Evolutionary conservation across 2,888 invertebrate genomes (phyloP), one percentile per base, ranked within the genome.

Genomic region (Cosmia trapezina): DNA sequence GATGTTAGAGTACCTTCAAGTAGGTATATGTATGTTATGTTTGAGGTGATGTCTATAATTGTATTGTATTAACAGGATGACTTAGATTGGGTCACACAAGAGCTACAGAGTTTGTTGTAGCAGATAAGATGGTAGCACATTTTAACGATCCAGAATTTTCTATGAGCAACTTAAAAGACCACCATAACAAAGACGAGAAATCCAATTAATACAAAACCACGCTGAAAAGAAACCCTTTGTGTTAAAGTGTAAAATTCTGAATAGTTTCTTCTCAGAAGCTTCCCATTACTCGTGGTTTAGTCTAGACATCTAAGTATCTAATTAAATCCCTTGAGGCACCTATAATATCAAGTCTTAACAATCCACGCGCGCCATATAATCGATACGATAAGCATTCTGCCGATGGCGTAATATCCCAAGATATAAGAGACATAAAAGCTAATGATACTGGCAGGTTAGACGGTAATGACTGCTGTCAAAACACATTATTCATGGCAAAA

Each of bases 381-480:
- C 57, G 56, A 72, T 78, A 70, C 60, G 67, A 71, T 73, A 73
- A 84, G 73, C 61, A 74, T 73, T 78, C 67, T 72, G 56, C 70
- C 73, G 68, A 78, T 70, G 73, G 67, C 57, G 66, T 73, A 74
- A 72, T 72, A 83, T 68, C 70, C 66, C 59, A 68, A 80, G 76
- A 84, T 85, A 81, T 83, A 79, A 83, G 73, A 83, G 84, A 83
- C 80, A 86, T 88, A 89, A 90, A 89, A 87, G 85, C 84, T 84
- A 86, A 89, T 87, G 90, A 89, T 90, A 88, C 80, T 83, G 49
- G 80, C 87, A 89, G 86, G 89, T 89, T 89, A 88, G 86, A 87
- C 86, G 87, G 86, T 92, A 92, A 91, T 89, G 90, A 89, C 87
- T 89, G 86, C 88, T 89, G 89, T 90, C 87, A 88, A 89, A 90